Conservation (phyloP, 2,113 vertebrate species). For the Xiphophorus couchianus region DNA sequence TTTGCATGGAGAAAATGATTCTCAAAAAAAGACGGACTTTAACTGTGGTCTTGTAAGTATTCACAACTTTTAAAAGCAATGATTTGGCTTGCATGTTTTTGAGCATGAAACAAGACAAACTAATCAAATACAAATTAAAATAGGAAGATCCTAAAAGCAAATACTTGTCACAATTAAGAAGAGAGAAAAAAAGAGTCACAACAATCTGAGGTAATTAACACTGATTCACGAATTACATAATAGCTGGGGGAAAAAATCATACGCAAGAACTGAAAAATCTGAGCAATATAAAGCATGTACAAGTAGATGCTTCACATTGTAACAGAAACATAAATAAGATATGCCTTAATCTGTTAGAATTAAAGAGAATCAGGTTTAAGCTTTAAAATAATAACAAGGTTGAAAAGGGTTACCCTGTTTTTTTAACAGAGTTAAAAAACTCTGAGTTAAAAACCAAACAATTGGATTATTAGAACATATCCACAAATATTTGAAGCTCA, state of each 20-base stretch:
- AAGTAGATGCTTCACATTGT: too few species aligned
- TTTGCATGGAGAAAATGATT: not conserved
- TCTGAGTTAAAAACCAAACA: constrained; percentile 22
- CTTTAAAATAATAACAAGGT: not conserved
- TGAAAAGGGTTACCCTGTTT: not conserved
- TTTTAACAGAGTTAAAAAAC: constrained; percentile 3
- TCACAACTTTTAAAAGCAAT: constrained; percentile 10
- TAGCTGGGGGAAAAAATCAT: not conserved
- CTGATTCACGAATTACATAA: not conserved
- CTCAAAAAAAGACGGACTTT: not conserved
- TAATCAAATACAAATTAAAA: too few species aligned
- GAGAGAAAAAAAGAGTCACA: not conserved
- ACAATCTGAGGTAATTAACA: not conserved
- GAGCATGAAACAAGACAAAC: too few species aligned
- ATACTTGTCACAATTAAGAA: too few species aligned
- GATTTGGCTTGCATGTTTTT: not conserved
- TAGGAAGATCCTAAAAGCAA: too few species aligned
- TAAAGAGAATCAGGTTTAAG: not conserved
- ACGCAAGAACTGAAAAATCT: not conserved
- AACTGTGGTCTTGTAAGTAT: not conserved
- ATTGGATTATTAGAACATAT: not conserved
- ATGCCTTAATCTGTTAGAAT: not conserved
- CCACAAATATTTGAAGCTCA: not conserved
- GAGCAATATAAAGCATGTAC: too few species aligned
- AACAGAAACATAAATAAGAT: not conserved